Evolutionary conservation across 1,140 invertebrate species (phyloP).

Genomic region (Drosophila pseudoananassae): DNA sequence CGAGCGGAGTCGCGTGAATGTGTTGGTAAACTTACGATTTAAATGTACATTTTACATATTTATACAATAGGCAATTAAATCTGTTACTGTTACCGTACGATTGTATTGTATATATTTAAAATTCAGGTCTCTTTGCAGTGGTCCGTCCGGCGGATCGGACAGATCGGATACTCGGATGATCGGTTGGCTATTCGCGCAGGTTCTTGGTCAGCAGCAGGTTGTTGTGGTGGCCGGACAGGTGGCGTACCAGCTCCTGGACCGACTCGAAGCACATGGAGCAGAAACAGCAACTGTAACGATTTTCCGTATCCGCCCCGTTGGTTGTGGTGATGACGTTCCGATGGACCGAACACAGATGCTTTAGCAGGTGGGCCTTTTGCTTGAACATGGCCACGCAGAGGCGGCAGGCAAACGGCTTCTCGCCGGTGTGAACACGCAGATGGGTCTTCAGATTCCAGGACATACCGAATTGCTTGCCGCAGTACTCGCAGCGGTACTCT

Average conservation of each 20-base stretch:
- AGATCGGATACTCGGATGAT: slow-evolving; percentile 51
- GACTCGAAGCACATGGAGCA: slow-evolving; percentile 93
- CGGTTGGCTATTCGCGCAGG: slow-evolving; percentile 87
- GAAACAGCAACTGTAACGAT: slow-evolving; percentile 93
- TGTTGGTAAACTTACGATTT: slow-evolving; percentile 66
- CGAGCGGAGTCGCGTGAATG: slow-evolving; percentile 63
- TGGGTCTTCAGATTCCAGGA: slow-evolving; percentile 95
- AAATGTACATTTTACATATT: slow-evolving; percentile 76
- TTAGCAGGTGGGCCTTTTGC: slow-evolving; percentile 93
- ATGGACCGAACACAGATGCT: slow-evolving; percentile 94
- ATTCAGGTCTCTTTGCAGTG: slow-evolving; percentile 81
- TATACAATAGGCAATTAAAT: slow-evolving; percentile 68
- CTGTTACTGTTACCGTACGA: slow-evolving; percentile 63
- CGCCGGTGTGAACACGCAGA: slow-evolving; percentile 92
- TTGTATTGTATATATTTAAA: slow-evolving; percentile 73
- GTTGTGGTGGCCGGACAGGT: slow-evolving; percentile 93
- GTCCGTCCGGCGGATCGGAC: slow-evolving; percentile 57
- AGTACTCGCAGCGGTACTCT: slow-evolving; percentile 93
- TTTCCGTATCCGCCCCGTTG: slow-evolving; percentile 88
- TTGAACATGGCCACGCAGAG: slow-evolving; percentile 95
- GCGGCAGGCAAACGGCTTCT: slow-evolving; percentile 94
- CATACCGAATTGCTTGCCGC: slow-evolving; percentile 95
- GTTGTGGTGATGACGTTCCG: slow-evolving; percentile 91
- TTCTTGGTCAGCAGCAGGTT: slow-evolving; percentile 94
- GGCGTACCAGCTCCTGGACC: slow-evolving; percentile 92